Percentiles rank a stretch among this genome's conserved stretches.
These are phyloP conservation scores for Aleiodes leptofemur DNA, from an alignment of 2,888 invertebrate genomes.

Conservation along the genomic window DNA sequence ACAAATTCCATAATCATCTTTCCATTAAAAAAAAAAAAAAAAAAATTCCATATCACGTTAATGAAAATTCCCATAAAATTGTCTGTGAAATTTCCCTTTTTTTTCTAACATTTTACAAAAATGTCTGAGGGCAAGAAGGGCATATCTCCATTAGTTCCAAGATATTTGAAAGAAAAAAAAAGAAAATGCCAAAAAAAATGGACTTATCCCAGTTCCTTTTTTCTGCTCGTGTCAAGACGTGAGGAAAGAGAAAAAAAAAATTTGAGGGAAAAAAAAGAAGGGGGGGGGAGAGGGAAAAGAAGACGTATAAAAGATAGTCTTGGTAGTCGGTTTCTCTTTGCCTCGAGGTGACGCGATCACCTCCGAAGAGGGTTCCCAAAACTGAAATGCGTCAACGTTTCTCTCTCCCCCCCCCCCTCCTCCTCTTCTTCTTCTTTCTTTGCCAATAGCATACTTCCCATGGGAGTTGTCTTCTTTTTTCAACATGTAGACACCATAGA, in stretches of 20 bases:
- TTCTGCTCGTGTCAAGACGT: neutral
- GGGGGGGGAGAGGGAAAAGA: conserved; percentile 35
- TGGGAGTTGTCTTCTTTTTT: conserved; percentile 24
- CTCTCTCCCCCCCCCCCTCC: conserved; percentile 36
- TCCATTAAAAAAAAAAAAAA: too few relatives aligned
- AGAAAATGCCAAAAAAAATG: too few relatives aligned
- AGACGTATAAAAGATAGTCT: conserved; percentile 49
- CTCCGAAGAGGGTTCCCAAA: conserved; percentile 20
- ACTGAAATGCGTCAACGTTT: conserved; percentile 47
- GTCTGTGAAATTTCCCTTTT: too few relatives aligned
- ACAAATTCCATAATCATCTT: too few relatives aligned
- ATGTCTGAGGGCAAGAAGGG: too few relatives aligned
- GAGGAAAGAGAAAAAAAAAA: neutral
- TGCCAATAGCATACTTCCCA: conserved; percentile 31
- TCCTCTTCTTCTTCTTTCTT: conserved; percentile 43
- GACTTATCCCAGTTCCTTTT: neutral
- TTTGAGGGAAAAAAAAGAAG: neutral
- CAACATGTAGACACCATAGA: conserved; percentile 53
- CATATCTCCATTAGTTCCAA: neutral
- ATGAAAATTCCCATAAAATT: too few relatives aligned
- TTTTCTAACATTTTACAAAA: too few relatives aligned
- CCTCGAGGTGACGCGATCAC: conserved; percentile 43
- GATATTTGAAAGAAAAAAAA: too few relatives aligned
- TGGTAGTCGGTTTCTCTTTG: conserved; percentile 21
- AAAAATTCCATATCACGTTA: too few relatives aligned